Evolutionary conservation across 2,797 vertebrate species (phyloP).

Genomic region (Knipowitschia caucasica): DNA sequence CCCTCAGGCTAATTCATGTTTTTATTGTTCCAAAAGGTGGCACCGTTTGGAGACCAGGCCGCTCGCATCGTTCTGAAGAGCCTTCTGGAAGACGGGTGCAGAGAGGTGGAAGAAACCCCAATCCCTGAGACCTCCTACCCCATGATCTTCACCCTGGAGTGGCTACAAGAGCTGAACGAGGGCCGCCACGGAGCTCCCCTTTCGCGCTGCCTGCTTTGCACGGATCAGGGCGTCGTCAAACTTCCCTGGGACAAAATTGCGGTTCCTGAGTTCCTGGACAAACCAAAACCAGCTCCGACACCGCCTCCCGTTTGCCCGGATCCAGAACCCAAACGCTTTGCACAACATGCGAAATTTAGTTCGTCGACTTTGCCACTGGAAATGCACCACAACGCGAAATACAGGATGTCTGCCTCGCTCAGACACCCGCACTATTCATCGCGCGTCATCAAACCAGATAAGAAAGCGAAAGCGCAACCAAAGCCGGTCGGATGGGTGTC

Average conservation of each 20-base stretch:
- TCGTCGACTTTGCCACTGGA: slow-evolving; percentile 68
- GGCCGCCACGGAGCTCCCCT: slow-evolving; percentile 72
- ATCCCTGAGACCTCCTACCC: slow-evolving; percentile 81
- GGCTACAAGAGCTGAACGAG: slow-evolving; percentile 84
- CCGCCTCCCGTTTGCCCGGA: slow-evolving; percentile 37
- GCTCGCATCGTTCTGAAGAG: slow-evolving; percentile 85
- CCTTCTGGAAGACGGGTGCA: slow-evolving; percentile 80
- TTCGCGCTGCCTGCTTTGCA: slow-evolving; percentile 84
- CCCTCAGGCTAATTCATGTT: background rate
- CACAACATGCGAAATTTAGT: slow-evolving; percentile 45
- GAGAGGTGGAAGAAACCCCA: slow-evolving; percentile 80
- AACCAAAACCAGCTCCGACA: slow-evolving; percentile 58
- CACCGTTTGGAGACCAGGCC: slow-evolving; percentile 82
- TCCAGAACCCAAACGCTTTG: slow-evolving; percentile 36
- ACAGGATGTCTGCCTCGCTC: slow-evolving; percentile 67
- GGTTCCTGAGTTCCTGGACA: slow-evolving; percentile 84
- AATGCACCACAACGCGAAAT: slow-evolving; percentile 53
- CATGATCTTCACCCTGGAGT: slow-evolving; percentile 85
- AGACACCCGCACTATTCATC: slow-evolving; percentile 53
- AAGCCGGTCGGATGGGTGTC: slow-evolving; percentile 70
- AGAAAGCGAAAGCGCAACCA: slow-evolving; percentile 56
- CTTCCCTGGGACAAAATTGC: slow-evolving; percentile 83
- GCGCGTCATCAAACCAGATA: slow-evolving; percentile 80
- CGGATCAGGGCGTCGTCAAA: slow-evolving; percentile 82
- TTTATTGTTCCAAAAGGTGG: slow-evolving; percentile 51